A percentile compares a stretch with the other conserved stretches of the same genome.
phyloP scores from a whole-genome alignment of 2,888 invertebrate genomes.

The Molorchus minor region DNA sequence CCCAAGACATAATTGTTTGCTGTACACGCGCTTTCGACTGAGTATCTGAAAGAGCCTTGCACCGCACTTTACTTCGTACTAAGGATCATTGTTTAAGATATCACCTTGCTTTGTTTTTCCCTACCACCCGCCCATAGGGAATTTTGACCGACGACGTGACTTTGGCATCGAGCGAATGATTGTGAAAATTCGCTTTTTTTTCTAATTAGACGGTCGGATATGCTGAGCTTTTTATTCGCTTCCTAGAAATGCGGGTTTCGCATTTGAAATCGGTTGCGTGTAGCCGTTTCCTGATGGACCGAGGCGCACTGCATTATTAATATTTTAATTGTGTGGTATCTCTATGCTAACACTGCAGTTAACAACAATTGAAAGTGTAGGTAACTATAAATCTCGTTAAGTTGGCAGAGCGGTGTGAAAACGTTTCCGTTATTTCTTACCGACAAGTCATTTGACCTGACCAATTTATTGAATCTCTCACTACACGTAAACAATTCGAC shows the following conservation, averaged over 20 bases:
- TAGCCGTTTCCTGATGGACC: too few relatives aligned
- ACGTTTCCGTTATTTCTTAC: too few relatives aligned
- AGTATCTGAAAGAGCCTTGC: slow-evolving; percentile 12
- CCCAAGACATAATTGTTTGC: slow-evolving; percentile 63
- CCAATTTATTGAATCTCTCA: too few relatives aligned
- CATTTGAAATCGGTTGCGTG: not conserved
- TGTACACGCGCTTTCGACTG: slow-evolving; percentile 29
- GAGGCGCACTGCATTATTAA: too few relatives aligned
- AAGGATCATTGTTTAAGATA: slow-evolving; percentile 30
- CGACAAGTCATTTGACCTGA: too few relatives aligned
- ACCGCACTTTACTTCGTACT: slow-evolving; percentile 21
- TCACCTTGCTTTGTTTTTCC: slow-evolving; percentile 29
- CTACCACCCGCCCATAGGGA: slow-evolving; percentile 21
- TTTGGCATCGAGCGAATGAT: not conserved
- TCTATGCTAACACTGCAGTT: too few relatives aligned
- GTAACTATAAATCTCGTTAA: too few relatives aligned
- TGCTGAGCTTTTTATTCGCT: not conserved
- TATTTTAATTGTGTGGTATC: too few relatives aligned
- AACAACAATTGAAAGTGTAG: too few relatives aligned
- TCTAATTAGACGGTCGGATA: not conserved
- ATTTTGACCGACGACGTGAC: slow-evolving; percentile 17
- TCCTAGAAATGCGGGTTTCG: not conserved
- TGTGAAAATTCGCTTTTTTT: slow-evolving; percentile 10
- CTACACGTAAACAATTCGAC: too few relatives aligned
- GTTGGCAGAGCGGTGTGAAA: too few relatives aligned